phyloP scores from a whole-genome alignment of 2,113 vertebrate genomes.

The Saguinus midas region DNA sequence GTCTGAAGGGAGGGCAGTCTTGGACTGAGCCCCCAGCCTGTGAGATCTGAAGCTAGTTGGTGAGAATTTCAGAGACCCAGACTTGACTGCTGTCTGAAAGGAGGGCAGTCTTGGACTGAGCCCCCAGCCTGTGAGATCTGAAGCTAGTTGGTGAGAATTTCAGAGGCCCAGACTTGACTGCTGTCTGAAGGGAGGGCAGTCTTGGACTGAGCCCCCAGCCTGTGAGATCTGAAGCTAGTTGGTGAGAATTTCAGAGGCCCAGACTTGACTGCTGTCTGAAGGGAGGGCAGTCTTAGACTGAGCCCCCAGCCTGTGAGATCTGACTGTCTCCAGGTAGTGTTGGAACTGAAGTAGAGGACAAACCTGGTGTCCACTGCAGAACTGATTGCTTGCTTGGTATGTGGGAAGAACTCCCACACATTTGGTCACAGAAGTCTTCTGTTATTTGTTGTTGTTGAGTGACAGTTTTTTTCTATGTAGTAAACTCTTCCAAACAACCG shows the following conservation, averaged over 20 bases:
- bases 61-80: neutral
- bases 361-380: neutral
- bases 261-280: neutral
- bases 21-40: too few relatives aligned
- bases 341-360: neutral
- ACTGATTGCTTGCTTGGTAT: neutral
- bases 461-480: neutral
- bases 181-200: too few relatives aligned
- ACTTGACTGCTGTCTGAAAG: neutral
- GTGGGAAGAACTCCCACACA: neutral
- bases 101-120: too few relatives aligned
- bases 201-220: too few relatives aligned
- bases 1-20: too few relatives aligned
- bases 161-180: neutral
- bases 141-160: neutral
- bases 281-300: too few relatives aligned
- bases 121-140: neutral
- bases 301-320: neutral
- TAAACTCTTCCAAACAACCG: neutral
- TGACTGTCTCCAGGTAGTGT: neutral
- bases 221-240: too few relatives aligned
- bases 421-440: neutral
- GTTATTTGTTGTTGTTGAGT: neutral
- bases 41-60: neutral
- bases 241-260: too few relatives aligned